Conservation (phyloP, 2,113 vertebrate genomes). For the Corythaeola cristata region DNA sequence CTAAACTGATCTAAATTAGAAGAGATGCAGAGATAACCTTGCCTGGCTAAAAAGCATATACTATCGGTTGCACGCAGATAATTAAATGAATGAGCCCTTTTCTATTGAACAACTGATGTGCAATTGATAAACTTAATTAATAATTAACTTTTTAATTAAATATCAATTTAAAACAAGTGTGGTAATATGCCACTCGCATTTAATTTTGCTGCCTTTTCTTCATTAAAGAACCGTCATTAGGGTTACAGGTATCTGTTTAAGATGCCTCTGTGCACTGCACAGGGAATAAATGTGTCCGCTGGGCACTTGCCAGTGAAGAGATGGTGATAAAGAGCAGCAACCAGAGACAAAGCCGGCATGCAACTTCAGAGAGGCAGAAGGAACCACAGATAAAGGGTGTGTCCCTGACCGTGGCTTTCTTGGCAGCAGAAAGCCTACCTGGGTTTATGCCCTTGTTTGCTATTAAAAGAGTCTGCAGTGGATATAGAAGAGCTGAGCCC, state of each 20-base stretch:
- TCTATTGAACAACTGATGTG: slow-evolving; percentile 81
- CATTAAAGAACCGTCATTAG: slow-evolving; percentile 23
- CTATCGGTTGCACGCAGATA: slow-evolving; percentile 77
- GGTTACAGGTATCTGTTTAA: slow-evolving; percentile 54
- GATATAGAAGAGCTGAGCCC: background rate
- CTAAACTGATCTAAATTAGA: slow-evolving; percentile 75
- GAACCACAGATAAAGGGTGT: background rate
- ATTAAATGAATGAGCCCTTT: slow-evolving; percentile 82
- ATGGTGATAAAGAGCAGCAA: slow-evolving; percentile 7
- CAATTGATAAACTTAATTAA: slow-evolving; percentile 82
- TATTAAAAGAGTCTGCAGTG: background rate
- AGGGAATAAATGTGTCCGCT: slow-evolving; percentile 47
- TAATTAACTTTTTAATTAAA: slow-evolving; percentile 89
- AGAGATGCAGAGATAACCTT: slow-evolving; percentile 83
- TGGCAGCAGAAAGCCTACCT: background rate
- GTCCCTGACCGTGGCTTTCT: background rate
- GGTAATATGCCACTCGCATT: slow-evolving; percentile 71
- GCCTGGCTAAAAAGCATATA: slow-evolving; percentile 77
- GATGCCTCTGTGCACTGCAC: slow-evolving; percentile 27
- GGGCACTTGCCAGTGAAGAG: slow-evolving; percentile 6
- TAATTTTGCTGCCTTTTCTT: slow-evolving; percentile 66
- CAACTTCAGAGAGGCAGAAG: background rate
- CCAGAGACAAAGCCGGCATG: background rate
- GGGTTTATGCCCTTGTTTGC: background rate
- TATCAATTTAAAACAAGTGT: slow-evolving; percentile 79